Evolutionary conservation across 2,888 invertebrate species (phyloP).

Genomic region (Sisyra nigra): DNA sequence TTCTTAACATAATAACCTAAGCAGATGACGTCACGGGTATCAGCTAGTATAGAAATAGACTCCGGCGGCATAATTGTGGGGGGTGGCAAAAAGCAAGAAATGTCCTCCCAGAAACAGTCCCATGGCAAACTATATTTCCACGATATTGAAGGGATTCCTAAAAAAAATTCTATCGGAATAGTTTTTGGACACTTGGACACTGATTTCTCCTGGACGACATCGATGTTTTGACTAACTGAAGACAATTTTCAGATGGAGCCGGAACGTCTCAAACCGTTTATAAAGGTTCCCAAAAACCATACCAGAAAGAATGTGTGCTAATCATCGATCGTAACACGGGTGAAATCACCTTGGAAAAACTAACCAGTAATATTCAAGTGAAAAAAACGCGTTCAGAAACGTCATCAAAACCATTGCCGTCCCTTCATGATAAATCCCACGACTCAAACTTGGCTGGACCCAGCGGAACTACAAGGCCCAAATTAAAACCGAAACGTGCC

Average conservation of each 20-base stretch:
- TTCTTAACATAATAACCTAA: too few relatives aligned
- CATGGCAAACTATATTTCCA: too few relatives aligned
- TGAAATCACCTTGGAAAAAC: constrained; percentile 82
- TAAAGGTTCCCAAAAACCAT: constrained; percentile 84
- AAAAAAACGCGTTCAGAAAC: constrained; percentile 68
- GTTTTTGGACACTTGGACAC: too few relatives aligned
- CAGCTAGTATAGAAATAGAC: too few relatives aligned
- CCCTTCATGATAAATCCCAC: neutral
- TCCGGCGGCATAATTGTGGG: too few relatives aligned
- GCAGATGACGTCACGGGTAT: too few relatives aligned
- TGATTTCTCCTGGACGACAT: too few relatives aligned
- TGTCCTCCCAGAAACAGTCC: too few relatives aligned
- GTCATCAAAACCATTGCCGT: neutral
- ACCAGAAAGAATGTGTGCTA: constrained; percentile 87
- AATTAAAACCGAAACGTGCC: neutral
- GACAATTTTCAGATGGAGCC: constrained; percentile 52
- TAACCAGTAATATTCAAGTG: constrained; percentile 81
- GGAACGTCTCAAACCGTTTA: constrained; percentile 85
- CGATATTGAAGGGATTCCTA: too few relatives aligned
- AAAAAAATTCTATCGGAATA: too few relatives aligned
- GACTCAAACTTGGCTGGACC: neutral
- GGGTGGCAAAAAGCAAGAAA: too few relatives aligned
- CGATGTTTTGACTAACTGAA: too few relatives aligned
- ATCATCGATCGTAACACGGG: constrained; percentile 87
- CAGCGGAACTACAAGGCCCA: neutral